Evolutionary conservation across 2,888 invertebrate species (phyloP).

Genomic region (Tuta absoluta): DNA sequence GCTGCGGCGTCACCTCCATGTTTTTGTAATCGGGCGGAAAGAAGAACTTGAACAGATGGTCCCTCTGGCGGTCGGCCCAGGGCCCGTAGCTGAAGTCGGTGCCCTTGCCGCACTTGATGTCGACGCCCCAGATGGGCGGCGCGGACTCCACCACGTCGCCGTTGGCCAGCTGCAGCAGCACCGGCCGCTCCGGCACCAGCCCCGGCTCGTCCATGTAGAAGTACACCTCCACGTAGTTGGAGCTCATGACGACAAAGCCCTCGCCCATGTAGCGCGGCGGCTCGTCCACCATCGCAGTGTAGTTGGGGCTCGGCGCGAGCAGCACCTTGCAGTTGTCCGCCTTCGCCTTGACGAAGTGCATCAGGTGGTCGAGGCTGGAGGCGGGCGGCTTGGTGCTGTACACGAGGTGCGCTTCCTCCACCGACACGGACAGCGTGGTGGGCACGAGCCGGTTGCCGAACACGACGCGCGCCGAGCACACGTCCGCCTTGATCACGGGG

Average conservation of each 20-base stretch:
- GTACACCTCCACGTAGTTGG: conserved; percentile 96
- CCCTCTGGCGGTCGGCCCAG: conserved; percentile 98
- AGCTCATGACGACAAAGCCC: conserved; percentile 98
- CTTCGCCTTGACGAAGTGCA: conserved; percentile 97
- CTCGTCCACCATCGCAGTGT: conserved; percentile 95
- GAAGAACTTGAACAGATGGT: conserved; percentile 97
- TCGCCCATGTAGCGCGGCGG: conserved; percentile 98
- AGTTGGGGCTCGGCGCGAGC: conserved; percentile 97
- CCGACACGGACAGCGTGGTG: conserved; percentile 93
- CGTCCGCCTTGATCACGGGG: conserved; percentile 97
- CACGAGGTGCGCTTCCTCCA: conserved; percentile 96
- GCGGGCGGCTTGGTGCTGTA: conserved; percentile 98
- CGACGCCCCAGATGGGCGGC: conserved; percentile 97
- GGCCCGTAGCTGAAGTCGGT: conserved; percentile 99
- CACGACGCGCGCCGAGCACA: conserved; percentile 94
- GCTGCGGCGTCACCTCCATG: conserved; percentile 89
- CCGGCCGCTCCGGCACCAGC: conserved; percentile 94
- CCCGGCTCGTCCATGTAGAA: conserved; percentile 99
- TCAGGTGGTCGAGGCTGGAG: conserved; percentile 94
- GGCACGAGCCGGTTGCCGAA: conserved; percentile 98
- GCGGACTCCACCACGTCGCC: conserved; percentile 96
- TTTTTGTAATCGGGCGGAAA: conserved; percentile 94
- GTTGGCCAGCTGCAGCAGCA: conserved; percentile 92
- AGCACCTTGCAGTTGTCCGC: conserved; percentile 97
- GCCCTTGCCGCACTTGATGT: conserved; percentile 96